Base-by-base conservation (phyloP, 2,888 invertebrate genomes). In the Oegoconia quadripuncta region DNA sequence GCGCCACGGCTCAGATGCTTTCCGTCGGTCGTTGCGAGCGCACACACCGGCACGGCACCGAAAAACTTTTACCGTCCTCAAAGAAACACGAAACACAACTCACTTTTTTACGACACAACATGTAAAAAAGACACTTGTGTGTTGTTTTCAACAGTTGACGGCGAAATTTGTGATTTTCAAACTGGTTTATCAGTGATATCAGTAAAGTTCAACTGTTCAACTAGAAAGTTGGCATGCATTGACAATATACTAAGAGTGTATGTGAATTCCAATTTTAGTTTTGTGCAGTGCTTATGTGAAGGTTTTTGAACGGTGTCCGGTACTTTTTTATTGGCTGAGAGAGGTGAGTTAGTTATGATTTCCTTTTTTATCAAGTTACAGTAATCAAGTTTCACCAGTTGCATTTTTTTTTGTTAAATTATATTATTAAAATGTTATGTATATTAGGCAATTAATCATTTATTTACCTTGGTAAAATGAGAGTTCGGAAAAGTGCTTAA, bases 201-300 rank as follows among this genome's bases (percentile, higher is more conserved):
- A 43, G 49, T 48, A 50, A 53, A 50, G 52, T 54, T 50, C 51
- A 48, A 64, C 52, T 71, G 52, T 54, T 50, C 51, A 48, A 64
- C 52, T 71, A 72, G 74, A 74, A 74, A 74, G 74, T 74, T 64
- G 53, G 57, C 57, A 58, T 61, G 61, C 67, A 64, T 68, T 73
- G 64, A 67, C 66, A 71, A 44, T 50, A 59, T 60, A 60, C 55
- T 57, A 64, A 64, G 59, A 59, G 59, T 58, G 64, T 52, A 55
- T 63, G 61, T 62, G 63, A 66, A 57, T 50, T 61, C 50, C 46
- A 42, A 56, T 60, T 59, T 57, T 51, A 64, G 68, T 74, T 72
- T 59, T 56, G 74, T 74, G 66, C 54, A 52, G 69, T 72, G 72
- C 58, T 57, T 64, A 53, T 61, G 68, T 64, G 63, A 53, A 59